Evolutionary conservation across 2,113 vertebrate genomes (phyloP), one percentile per base, ranked within the genome.

Genomic region (Carettochelys insculpta): DNA sequence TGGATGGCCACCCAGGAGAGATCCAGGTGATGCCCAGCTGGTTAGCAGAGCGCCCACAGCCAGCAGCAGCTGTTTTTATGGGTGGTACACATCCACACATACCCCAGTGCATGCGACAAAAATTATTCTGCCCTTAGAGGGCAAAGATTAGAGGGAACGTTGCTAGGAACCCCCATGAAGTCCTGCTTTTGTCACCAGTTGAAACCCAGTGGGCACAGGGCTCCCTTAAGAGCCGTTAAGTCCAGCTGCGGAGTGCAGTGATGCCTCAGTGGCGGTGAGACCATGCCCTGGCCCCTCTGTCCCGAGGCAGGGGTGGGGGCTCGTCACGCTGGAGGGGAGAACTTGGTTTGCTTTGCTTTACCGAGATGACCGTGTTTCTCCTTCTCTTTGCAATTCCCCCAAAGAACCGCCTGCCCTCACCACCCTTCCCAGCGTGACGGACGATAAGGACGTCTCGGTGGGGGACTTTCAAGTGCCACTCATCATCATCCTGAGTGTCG

Each of bases 361-460:
- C 45, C 38, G 89, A 77, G 73, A 53, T 10, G 77, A 1, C 1
- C 80, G 29, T 89, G 31, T 22, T 38, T 38, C 51, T 77, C 73
- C 85, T 48, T 4, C 16, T 89, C 25, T 90, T 92, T 27, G 81
- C 95, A 93, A 77, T 86, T 89, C 85, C 14, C 83, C 52, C 13
- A 76, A 83, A 81, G 82, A 80, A 25, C 12, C 10, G 22, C 91
- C 90, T n/a, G n/a, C n/a, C n/a, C n/a, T n/a, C 3, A 4, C 83
- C 31, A 95, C 92, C 0, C 16, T 85, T 31, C 89, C 85, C 0
- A 9, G 43, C 47, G 13, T 2, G n/a, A n/a, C n/a, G n/a, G n/a
- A n/a, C n/a, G n/a, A n/a, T n/a, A n/a, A n/a, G n/a, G n/a, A 9
- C 45, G 50, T 1, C 7, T 0, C 11, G 22, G 48, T 3, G 0